Evolutionary conservation across 2,888 invertebrate species (phyloP).

Genomic region (Bombyx huttoni): DNA sequence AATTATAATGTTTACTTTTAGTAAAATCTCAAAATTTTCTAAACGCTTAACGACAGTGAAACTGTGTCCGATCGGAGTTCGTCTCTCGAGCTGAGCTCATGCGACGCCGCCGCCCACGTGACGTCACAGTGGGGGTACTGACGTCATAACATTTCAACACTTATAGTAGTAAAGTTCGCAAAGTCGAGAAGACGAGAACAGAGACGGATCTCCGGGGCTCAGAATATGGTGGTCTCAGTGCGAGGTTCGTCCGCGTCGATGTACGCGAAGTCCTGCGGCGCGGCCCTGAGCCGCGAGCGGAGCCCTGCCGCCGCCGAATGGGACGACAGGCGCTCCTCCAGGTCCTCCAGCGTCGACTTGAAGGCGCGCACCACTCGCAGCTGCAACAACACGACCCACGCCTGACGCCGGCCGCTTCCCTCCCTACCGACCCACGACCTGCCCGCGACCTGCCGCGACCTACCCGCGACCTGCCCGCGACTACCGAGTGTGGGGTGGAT

Average conservation of each 20-base stretch:
- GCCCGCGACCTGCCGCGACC: constrained; percentile 6
- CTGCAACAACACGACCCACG: constrained; percentile 79
- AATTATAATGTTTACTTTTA: constrained; percentile 3
- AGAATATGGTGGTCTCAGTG: constrained; percentile 61
- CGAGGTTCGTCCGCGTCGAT: constrained; percentile 78
- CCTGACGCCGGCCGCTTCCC: constrained; percentile 8
- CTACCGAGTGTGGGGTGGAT: constrained; percentile 61
- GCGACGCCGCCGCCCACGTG: constrained; percentile 60
- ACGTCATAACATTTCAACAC: neutral
- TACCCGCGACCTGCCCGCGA: constrained; percentile 5
- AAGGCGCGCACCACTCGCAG: constrained; percentile 99
- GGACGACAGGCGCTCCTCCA: constrained; percentile 98
- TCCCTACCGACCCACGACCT: constrained; percentile 7
- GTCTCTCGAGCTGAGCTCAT: constrained; percentile 44
- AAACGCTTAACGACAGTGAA: constrained; percentile 13
- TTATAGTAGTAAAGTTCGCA: too few species aligned
- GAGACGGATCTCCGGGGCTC: constrained; percentile 8
- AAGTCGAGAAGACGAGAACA: constrained; percentile 4
- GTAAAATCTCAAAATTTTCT: constrained; percentile 12
- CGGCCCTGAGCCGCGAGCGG: constrained; percentile 80
- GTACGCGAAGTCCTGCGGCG: constrained; percentile 85
- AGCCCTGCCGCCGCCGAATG: constrained; percentile 97
- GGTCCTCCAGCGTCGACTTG: constrained; percentile 99
- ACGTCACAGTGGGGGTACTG: neutral
- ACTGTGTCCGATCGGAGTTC: constrained; percentile 5